phyloP scores from a whole-genome alignment of 2,888 invertebrate genomes.

The Dryobotodes eremita region DNA sequence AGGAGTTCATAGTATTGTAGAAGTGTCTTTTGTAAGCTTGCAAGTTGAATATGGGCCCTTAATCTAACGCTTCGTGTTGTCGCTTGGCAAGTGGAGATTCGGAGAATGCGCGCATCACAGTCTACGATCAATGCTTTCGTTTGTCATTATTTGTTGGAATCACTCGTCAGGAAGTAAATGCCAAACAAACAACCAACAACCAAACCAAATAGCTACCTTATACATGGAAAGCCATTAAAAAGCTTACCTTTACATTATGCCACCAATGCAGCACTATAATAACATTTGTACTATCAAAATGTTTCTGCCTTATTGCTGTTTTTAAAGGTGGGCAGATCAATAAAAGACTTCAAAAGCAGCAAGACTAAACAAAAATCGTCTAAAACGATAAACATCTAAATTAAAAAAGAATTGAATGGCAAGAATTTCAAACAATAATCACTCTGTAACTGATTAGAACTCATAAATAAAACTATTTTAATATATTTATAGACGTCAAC shows the following conservation, averaged over 20 bases:
- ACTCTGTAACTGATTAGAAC: slow-evolving; percentile 46
- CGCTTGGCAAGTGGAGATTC: not conserved
- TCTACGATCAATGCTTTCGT: not conserved
- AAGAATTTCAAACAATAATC: slow-evolving; percentile 49
- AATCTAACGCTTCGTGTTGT: not conserved
- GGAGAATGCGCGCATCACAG: not conserved
- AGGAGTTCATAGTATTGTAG: slow-evolving; percentile 10
- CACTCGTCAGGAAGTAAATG: not conserved
- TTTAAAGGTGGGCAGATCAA: slow-evolving; percentile 11
- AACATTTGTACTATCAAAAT: not conserved
- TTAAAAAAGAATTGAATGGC: slow-evolving; percentile 37
- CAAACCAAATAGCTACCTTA: not conserved
- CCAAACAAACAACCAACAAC: not conserved
- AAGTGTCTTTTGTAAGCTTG: not conserved
- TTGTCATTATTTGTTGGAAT: slow-evolving; percentile 10
- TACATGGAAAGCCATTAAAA: not conserved
- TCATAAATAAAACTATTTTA: slow-evolving; percentile 54
- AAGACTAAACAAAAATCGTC: slow-evolving; percentile 35
- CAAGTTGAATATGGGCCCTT: not conserved
- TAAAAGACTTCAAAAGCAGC: slow-evolving; percentile 30
- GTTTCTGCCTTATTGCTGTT: slow-evolving; percentile 12
- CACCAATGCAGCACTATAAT: not conserved
- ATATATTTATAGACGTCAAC: slow-evolving; percentile 60
- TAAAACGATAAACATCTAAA: slow-evolving; percentile 38
- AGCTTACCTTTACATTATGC: not conserved